Percentiles rank a stretch among this genome's conserved stretches.
phyloP scores from a whole-genome alignment of 1,140 invertebrate species.

The Musca domestica region DNA sequence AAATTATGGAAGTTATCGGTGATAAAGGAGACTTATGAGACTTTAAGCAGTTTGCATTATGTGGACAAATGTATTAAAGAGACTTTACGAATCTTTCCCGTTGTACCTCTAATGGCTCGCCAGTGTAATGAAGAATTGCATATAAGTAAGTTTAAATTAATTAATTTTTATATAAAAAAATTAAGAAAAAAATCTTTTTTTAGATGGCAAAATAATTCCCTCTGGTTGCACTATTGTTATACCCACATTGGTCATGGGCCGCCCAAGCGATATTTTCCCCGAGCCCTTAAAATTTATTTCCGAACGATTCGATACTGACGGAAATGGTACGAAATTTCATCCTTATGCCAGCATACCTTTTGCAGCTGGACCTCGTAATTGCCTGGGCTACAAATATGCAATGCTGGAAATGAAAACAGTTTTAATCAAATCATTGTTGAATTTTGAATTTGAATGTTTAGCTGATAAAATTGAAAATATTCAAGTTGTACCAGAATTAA shows the following conservation, averaged over 20 bases:
- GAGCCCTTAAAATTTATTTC: slow-evolving; percentile 67
- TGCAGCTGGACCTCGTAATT: slow-evolving; percentile 65
- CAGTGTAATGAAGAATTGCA: slow-evolving; percentile 56
- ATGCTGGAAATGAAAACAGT: slow-evolving; percentile 73
- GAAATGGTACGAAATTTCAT: slow-evolving; percentile 53
- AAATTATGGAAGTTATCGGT: slow-evolving; percentile 52
- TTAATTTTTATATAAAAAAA: slow-evolving; percentile 30
- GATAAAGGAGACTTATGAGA: slow-evolving; percentile 54
- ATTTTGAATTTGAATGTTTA: slow-evolving; percentile 58
- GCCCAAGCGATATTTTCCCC: slow-evolving; percentile 58
- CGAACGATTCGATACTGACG: slow-evolving; percentile 64
- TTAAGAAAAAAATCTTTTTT: slow-evolving; percentile 12
- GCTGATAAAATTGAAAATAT: slow-evolving; percentile 49
- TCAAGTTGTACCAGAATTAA: slow-evolving; percentile 53
- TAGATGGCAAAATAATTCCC: slow-evolving; percentile 56
- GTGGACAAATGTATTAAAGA: slow-evolving; percentile 65
- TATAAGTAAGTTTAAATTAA: slow-evolving; percentile 34
- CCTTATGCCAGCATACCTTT: slow-evolving; percentile 64
- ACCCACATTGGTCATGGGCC: slow-evolving; percentile 58
- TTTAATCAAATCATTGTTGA: slow-evolving; percentile 63
- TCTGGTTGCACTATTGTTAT: slow-evolving; percentile 56
- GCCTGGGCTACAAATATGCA: slow-evolving; percentile 77
- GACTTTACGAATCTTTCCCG: slow-evolving; percentile 61
- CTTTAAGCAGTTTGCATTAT: slow-evolving; percentile 61
- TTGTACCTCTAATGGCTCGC: slow-evolving; percentile 63